A percentile compares a stretch with the other conserved stretches of the same genome.
These are phyloP conservation scores for Coregonus clupeaformis DNA, from an alignment of 2,113 vertebrate species.

Conservation along the genomic window DNA sequence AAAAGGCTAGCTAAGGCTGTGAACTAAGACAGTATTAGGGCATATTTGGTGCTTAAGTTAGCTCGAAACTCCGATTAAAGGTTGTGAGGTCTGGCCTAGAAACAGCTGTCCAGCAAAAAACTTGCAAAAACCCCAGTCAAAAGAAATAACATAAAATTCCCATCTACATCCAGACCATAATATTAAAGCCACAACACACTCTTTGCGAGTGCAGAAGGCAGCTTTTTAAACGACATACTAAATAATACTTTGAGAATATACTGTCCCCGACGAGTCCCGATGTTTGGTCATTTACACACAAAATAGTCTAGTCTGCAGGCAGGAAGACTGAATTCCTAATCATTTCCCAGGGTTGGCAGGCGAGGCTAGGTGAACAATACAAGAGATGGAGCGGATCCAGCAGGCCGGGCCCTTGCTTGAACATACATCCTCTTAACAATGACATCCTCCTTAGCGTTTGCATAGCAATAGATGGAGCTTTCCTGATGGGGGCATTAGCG, in stretches of 20 bases:
- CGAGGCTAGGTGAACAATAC: background rate
- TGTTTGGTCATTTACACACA: background rate
- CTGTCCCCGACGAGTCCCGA: background rate
- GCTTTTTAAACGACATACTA: background rate
- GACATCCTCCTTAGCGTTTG: conserved; percentile 18
- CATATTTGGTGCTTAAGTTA: conserved; percentile 62
- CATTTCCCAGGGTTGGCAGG: background rate
- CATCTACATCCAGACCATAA: background rate
- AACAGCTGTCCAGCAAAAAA: conserved; percentile 61
- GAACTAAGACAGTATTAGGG: conserved; percentile 43
- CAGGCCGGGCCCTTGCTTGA: background rate
- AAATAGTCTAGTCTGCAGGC: background rate
- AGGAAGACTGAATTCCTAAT: background rate
- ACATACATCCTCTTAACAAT: conserved; percentile 18
- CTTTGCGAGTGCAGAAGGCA: background rate
- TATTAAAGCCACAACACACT: background rate
- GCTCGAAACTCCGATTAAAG: conserved; percentile 55
- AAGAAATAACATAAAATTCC: background rate
- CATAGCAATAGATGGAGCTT: conserved; percentile 22
- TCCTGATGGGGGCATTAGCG: conserved; percentile 7
- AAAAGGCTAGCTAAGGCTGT: background rate
- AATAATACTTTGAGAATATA: background rate
- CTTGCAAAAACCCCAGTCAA: conserved; percentile 23
- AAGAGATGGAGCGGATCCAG: background rate
- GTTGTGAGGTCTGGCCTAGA: conserved; percentile 51